Conservation (phyloP, 2,888 invertebrate species). For the Ophion slaviceki region DNA sequence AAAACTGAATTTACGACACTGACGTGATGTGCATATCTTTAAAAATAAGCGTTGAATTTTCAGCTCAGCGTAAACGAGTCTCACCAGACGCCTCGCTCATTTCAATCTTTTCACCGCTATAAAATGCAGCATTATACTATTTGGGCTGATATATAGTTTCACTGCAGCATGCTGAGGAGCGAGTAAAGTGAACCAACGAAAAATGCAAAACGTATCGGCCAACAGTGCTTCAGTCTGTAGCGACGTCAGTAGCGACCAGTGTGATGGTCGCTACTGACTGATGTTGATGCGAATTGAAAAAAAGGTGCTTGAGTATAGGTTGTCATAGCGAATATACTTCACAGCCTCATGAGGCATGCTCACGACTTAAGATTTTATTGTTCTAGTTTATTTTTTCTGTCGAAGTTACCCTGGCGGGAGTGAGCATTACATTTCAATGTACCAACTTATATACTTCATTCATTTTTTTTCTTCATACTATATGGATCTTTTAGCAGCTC, state of each 20-base stretch:
- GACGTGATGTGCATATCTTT: slow-evolving; percentile 27
- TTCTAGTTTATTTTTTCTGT: too few species aligned
- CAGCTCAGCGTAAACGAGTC: slow-evolving; percentile 19
- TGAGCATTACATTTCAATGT: too few species aligned
- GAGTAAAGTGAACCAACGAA: background rate
- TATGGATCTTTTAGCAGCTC: too few species aligned
- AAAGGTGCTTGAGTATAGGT: too few species aligned
- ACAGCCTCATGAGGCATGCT: too few species aligned
- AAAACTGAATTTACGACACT: slow-evolving; percentile 40
- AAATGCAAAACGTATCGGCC: background rate
- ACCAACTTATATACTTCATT: too few species aligned
- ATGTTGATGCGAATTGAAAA: background rate
- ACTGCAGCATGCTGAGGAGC: background rate
- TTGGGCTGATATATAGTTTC: background rate
- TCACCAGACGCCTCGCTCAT: background rate
- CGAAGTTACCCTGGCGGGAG: too few species aligned
- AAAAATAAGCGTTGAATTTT: background rate
- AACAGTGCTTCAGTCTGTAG: too few species aligned
- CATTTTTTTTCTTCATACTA: too few species aligned
- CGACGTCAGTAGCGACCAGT: background rate
- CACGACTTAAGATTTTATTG: too few species aligned
- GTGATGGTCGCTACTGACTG: background rate
- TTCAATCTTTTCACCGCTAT: slow-evolving; percentile 15
- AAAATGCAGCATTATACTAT: slow-evolving; percentile 1
- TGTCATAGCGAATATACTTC: too few species aligned